phyloP scores from a whole-genome alignment of 2,888 invertebrate genomes.

The Chrysolina americana region DNA sequence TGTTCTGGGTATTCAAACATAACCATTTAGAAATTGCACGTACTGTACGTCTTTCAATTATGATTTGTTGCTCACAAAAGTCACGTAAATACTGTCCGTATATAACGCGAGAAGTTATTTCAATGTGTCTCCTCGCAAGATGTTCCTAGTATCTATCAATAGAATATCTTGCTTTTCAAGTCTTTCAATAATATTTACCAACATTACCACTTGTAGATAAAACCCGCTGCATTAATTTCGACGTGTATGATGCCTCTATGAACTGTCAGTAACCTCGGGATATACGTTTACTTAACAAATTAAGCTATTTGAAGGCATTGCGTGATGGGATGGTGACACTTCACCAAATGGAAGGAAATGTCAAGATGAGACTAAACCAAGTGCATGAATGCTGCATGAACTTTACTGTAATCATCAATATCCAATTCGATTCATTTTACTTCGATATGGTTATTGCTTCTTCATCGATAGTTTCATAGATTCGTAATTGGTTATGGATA shows the following conservation, averaged over 20 bases:
- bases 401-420: neutral
- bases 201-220: conserved; percentile 41
- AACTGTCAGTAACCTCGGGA: conserved; percentile 54
- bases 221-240: conserved; percentile 40
- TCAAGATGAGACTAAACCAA: neutral
- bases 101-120: conserved; percentile 8
- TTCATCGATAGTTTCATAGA: neutral
- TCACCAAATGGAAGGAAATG: conserved; percentile 7
- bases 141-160: conserved; percentile 12
- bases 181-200: conserved; percentile 43
- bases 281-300: conserved; percentile 52
- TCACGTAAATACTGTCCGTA: conserved; percentile 6
- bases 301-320: conserved; percentile 46
- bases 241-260: conserved; percentile 46
- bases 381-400: neutral
- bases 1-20: neutral
- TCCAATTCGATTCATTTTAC: neutral
- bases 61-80: conserved; percentile 14
- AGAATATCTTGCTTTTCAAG: conserved; percentile 26
- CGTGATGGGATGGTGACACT: conserved; percentile 28
- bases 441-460: neutral
- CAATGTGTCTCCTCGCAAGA: conserved; percentile 1
- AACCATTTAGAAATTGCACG: neutral
- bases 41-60: neutral
- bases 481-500: too few species aligned